Conservation (phyloP, 2,888 invertebrate species). For the Schizaphis graminum region DNA sequence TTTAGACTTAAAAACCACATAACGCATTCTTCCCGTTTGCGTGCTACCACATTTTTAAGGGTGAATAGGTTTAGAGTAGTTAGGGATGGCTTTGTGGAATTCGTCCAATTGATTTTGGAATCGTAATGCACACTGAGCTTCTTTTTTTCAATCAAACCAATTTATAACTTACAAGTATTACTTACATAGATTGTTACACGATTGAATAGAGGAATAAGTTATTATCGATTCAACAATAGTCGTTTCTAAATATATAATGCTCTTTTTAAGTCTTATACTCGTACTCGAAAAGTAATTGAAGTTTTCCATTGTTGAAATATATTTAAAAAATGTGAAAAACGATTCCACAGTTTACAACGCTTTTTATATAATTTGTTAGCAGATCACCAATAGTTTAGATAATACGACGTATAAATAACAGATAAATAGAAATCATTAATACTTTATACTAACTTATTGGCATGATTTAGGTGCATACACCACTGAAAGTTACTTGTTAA, state of each 20-base stretch:
- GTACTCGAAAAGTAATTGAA: not conserved
- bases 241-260: not conserved
- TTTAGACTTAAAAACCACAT: not conserved
- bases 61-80: not conserved
- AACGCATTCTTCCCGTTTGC: not conserved
- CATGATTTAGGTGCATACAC: not conserved
- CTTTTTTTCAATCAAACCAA: conserved; percentile 14
- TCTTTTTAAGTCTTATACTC: not conserved
- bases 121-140: not conserved
- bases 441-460: not conserved
- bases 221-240: not conserved
- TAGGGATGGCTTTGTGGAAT: not conserved
- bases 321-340: not conserved
- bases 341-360: not conserved
- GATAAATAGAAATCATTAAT: not conserved
- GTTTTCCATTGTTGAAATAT: not conserved
- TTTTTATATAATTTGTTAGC: not conserved
- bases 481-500: not conserved
- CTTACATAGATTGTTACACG: not conserved
- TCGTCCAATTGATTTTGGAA: not conserved
- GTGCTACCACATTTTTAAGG: not conserved
- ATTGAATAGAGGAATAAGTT: not conserved
- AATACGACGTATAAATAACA: not conserved
- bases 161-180: not conserved
- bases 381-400: not conserved